A percentile compares a stretch with the other conserved stretches of the same genome.
These are phyloP conservation scores for Formicarius rufipectus DNA, from an alignment of 2,113 vertebrate species.

Conservation along the genomic window DNA sequence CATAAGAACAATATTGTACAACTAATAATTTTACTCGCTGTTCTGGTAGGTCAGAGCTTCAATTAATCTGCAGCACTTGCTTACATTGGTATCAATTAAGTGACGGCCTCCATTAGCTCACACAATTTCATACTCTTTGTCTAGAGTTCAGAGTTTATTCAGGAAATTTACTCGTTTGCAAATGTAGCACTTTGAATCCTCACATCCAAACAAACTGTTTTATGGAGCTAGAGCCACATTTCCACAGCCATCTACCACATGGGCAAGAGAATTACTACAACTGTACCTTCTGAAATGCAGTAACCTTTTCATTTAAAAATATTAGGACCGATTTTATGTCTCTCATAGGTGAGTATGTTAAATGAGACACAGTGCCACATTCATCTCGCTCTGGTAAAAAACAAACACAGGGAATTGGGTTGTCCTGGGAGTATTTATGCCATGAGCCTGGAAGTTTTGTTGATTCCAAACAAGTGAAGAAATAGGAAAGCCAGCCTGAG, in stretches of 20 bases:
- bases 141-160: slow-evolving; percentile 59
- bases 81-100: slow-evolving; percentile 40
- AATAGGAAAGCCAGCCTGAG: slow-evolving; percentile 8
- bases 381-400: slow-evolving; percentile 8
- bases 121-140: slow-evolving; percentile 33
- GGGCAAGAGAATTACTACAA: background rate
- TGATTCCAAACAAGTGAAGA: slow-evolving; percentile 9
- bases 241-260: background rate
- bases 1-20: slow-evolving; percentile 25
- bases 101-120: background rate
- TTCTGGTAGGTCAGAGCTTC: slow-evolving; percentile 47
- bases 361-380: background rate
- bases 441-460: slow-evolving; percentile 48
- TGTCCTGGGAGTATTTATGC: slow-evolving; percentile 9
- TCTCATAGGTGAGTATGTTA: background rate
- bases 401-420: background rate
- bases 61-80: slow-evolving; percentile 59
- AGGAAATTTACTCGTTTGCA: slow-evolving; percentile 28
- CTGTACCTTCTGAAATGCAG: background rate
- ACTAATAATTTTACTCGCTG: slow-evolving; percentile 57
- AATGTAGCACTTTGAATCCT: slow-evolving; percentile 22
- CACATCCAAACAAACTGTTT: slow-evolving; percentile 33
- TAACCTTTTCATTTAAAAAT: slow-evolving; percentile 22
- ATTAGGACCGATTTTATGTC: background rate
- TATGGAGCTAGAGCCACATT: background rate